Percentiles rank a stretch among this genome's conserved stretches.
Evolutionary conservation across 2,888 invertebrate species (phyloP).

Genomic region (Drosophila picticornis): DNA sequence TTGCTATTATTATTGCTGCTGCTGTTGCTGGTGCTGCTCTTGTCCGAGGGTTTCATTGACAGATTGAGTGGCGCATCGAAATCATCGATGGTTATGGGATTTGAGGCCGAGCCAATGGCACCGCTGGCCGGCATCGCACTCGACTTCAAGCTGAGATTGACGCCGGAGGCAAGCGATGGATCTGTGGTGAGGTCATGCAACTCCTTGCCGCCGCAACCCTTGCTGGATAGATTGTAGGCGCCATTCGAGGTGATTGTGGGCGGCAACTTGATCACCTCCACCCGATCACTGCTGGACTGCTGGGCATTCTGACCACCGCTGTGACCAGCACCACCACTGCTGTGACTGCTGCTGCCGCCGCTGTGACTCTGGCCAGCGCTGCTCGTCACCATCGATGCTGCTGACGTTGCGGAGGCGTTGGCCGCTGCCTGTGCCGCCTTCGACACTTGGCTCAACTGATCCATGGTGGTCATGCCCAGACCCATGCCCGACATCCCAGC

Average conservation of each 20-base stretch:
- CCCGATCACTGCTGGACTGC: slow-evolving; percentile 87
- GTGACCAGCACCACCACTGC: slow-evolving; percentile 5
- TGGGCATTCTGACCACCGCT: slow-evolving; percentile 30
- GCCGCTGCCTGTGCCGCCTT: slow-evolving; percentile 49
- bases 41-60: slow-evolving; percentile 89
- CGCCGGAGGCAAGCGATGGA: slow-evolving; percentile 74
- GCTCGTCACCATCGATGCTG: slow-evolving; percentile 48
- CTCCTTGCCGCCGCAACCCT: slow-evolving; percentile 78
- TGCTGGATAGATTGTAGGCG: slow-evolving; percentile 85
- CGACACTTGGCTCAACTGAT: slow-evolving; percentile 59
- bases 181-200: slow-evolving; percentile 82
- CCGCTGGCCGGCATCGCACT: slow-evolving; percentile 53
- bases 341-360: slow-evolving; percentile 18
- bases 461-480: slow-evolving; percentile 56
- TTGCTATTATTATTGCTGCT: slow-evolving; percentile 31
- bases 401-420: slow-evolving; percentile 22
- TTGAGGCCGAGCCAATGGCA: slow-evolving; percentile 81
- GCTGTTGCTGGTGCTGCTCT: slow-evolving; percentile 53
- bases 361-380: slow-evolving; percentile 43
- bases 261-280: slow-evolving; percentile 93
- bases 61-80: slow-evolving; percentile 93
- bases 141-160: slow-evolving; percentile 84
- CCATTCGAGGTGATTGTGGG: slow-evolving; percentile 88
- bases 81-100: slow-evolving; percentile 86
- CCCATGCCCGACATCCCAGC: slow-evolving; percentile 61